These are phyloP conservation scores for Mugil cephalus DNA, from an alignment of 2,113 vertebrate genomes.

Conservation along the genomic window DNA sequence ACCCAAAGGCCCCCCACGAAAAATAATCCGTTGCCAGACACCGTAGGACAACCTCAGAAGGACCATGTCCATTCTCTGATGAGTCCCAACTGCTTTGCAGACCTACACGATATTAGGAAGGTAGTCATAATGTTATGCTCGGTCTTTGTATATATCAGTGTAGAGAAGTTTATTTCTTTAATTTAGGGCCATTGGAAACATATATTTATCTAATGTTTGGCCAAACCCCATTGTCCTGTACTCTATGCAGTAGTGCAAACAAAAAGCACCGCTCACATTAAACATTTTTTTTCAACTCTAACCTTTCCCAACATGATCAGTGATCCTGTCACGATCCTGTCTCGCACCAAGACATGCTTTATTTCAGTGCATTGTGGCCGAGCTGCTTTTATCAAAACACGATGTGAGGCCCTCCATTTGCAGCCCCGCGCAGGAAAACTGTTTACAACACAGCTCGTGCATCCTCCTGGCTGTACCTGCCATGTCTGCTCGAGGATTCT, in stretches of 20 bases:
- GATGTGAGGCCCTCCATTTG: conserved; percentile 42
- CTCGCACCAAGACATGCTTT: conserved; percentile 3
- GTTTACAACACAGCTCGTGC: conserved; percentile 50
- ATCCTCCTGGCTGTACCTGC: conserved; percentile 58
- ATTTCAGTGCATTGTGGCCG: not conserved
- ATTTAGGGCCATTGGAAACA: not conserved
- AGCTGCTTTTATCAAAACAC: conserved; percentile 36
- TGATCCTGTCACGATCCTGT: conserved; percentile 39
- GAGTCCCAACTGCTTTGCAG: too few species aligned
- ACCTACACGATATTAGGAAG: too few species aligned
- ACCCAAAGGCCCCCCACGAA: too few species aligned
- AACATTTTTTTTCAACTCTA: conserved; percentile 17
- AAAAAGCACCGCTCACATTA: conserved; percentile 1
- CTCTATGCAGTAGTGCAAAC: conserved; percentile 22
- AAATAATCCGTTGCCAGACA: too few species aligned
- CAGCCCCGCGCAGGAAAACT: conserved; percentile 25
- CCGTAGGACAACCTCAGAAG: too few species aligned
- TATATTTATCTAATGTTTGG: not conserved
- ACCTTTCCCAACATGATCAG: conserved; percentile 47
- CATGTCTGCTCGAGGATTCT: conserved; percentile 43
- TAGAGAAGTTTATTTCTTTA: too few species aligned
- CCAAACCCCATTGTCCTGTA: not conserved
- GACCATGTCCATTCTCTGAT: too few species aligned
- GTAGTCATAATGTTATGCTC: too few species aligned
- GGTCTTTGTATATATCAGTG: too few species aligned